phyloP scores from a whole-genome alignment of 2,888 invertebrate genomes.

The Parasteatoda lunata region DNA sequence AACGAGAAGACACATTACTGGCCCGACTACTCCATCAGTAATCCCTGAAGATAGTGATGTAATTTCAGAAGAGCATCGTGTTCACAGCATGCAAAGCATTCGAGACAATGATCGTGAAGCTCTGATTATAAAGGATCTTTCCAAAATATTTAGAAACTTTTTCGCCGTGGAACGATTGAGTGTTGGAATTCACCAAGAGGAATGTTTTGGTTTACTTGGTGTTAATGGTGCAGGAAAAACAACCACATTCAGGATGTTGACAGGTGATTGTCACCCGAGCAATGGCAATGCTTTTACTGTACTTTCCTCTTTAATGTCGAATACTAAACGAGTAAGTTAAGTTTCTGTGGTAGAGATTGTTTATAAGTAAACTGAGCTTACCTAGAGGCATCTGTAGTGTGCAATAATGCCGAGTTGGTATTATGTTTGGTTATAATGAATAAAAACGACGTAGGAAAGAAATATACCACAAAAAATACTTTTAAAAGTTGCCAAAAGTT shows the following conservation, averaged over 20 bases:
- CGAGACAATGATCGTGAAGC: background rate
- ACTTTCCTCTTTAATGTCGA: background rate
- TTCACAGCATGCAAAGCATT: background rate
- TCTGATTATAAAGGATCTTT: constrained; percentile 32
- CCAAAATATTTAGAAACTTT: constrained; percentile 60
- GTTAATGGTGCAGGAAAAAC: constrained; percentile 71
- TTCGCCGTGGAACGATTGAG: constrained; percentile 68
- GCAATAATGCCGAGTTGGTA: no score
- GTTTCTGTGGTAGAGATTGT: no score
- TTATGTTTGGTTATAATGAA: no score
- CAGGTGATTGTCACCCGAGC: constrained; percentile 52
- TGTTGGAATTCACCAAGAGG: constrained; percentile 67
- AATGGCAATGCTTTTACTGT: constrained; percentile 55
- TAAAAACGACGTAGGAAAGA: no score
- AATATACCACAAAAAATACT: no score
- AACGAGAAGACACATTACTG: no score
- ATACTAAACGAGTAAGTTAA: constrained; percentile 23
- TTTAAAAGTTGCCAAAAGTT: no score
- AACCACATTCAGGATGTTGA: constrained; percentile 70
- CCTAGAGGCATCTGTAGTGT: no score
- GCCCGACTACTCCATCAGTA: no score
- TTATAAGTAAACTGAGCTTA: no score
- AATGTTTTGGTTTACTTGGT: constrained; percentile 70
- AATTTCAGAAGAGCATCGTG: constrained; percentile 18
- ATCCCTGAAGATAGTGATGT: constrained; percentile 16